Percentiles rank a stretch among this genome's conserved stretches.
Evolutionary conservation across 2,797 vertebrate genomes (phyloP).

Genomic region (Chaetodon trifasciatus): DNA sequence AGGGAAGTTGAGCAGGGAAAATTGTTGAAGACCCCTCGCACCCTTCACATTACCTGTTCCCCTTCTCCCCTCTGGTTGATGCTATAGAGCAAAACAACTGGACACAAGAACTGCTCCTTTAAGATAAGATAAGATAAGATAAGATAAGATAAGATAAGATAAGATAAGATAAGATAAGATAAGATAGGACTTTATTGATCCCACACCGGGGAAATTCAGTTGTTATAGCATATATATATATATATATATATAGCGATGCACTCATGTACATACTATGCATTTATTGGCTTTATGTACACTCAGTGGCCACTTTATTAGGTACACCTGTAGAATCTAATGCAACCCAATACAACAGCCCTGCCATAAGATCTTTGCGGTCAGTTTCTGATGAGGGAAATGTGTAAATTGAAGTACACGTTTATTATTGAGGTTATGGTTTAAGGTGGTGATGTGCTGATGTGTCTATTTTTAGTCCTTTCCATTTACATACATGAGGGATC

Average conservation of each 20-base stretch:
- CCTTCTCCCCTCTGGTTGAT: background rate
- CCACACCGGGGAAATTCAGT: too few relatives aligned
- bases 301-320: background rate
- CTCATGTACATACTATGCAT: background rate
- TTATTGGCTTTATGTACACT: background rate
- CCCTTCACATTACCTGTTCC: background rate
- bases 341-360: background rate
- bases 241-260: too few relatives aligned
- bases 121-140: too few relatives aligned
- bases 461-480: background rate
- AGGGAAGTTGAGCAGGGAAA: too few relatives aligned
- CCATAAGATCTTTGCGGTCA: background rate
- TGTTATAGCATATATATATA: too few relatives aligned
- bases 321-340: background rate
- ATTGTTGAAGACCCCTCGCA: background rate
- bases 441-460: background rate
- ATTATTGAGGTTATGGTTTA: background rate
- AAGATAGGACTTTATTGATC: too few relatives aligned
- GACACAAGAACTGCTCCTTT: background rate
- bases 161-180: too few relatives aligned
- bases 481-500: background rate
- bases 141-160: too few relatives aligned
- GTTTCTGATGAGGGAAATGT: background rate
- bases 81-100: slow-evolving; percentile 2
- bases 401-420: background rate